Evolutionary conservation across 2,888 invertebrate genomes (phyloP).

Genomic region (Agriopis marginaria): DNA sequence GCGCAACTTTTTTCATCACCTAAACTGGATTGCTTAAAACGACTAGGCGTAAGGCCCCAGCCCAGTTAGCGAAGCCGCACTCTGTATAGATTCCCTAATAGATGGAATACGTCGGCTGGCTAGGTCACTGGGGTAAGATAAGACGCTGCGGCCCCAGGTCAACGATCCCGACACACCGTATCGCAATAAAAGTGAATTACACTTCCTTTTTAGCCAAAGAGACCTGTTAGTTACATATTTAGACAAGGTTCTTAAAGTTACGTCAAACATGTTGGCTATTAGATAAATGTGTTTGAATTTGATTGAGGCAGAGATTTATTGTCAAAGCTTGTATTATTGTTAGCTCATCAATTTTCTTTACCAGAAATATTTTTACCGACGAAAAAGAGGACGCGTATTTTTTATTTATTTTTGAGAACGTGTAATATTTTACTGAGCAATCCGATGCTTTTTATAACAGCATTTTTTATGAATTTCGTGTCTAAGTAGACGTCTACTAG

Average conservation of each 20-base stretch:
- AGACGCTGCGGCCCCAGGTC: conserved; percentile 36
- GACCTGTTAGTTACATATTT: not conserved
- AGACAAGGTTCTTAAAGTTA: not conserved
- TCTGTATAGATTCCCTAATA: conserved; percentile 9
- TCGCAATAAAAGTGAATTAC: conserved; percentile 6
- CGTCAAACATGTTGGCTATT: not conserved
- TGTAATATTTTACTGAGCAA: too few species aligned
- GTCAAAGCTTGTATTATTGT: not conserved
- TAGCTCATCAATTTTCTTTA: not conserved
- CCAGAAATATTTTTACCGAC: not conserved
- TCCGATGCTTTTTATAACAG: too few species aligned
- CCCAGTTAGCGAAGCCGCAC: not conserved
- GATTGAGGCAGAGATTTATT: conserved; percentile 3
- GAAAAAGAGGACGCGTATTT: not conserved
- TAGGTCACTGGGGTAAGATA: conserved; percentile 46
- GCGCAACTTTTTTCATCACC: too few species aligned
- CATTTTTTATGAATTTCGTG: too few species aligned
- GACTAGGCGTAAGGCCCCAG: not conserved
- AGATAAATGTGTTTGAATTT: not conserved
- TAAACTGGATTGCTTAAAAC: not conserved
- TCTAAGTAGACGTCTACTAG: too few species aligned
- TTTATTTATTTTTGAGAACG: too few species aligned
- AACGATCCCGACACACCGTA: conserved; percentile 29
- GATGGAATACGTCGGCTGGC: conserved; percentile 18
- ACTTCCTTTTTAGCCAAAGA: conserved; percentile 3